Evolutionary conservation across 2,888 invertebrate genomes (phyloP), one percentile per base, ranked within the genome.

Genomic region (Tethea ocularis): DNA sequence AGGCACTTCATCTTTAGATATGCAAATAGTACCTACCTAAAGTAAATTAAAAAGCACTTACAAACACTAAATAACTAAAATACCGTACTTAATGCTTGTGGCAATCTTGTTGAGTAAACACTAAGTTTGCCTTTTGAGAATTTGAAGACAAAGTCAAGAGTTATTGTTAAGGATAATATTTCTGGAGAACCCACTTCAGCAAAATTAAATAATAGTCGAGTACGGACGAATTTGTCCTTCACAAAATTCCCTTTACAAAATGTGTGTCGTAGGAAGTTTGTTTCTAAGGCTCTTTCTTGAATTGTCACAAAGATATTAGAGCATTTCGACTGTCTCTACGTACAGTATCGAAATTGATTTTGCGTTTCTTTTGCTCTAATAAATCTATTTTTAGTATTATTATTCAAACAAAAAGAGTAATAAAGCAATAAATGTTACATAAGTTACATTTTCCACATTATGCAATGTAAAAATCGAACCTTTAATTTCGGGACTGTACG

Each of bases 121-220:
- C 26, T 53, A 29, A 53, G 17, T 26, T 53, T 26, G 26, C 26
- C 26, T n/a, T 53, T 46, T 53, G 17, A 53, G 17, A 29, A 53
- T 53, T 26, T 29, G 17, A 53, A 53, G 26, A 29, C 52, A 53
- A 29, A 22, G 24, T 53, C 41, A 23, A 17, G 29, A 23, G 53
- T 53, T 58, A 46, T 46, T 13, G 53, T n/a, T 36, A 51, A 46
- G 41, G 46, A 58, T 58, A 46, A 53, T 54, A 58, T 58, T 58
- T 57, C 52, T 57, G 17, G n/a, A 51, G 33, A 52, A 36, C 23
- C 46, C 36, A 52, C 52, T 57, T 57, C 8, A 26, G 26, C 29
- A 20, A n/a, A n/a, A n/a, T n/a, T n/a, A n/a, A 57, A 52, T 52
- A 41, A 57, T 36, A 33, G 51, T n/a, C 41, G 36, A 20, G 24